Percentiles rank a stretch among this genome's conserved stretches.
Evolutionary conservation across 2,797 vertebrate genomes (phyloP).

Genomic region (Sebastolobus alascanus): DNA sequence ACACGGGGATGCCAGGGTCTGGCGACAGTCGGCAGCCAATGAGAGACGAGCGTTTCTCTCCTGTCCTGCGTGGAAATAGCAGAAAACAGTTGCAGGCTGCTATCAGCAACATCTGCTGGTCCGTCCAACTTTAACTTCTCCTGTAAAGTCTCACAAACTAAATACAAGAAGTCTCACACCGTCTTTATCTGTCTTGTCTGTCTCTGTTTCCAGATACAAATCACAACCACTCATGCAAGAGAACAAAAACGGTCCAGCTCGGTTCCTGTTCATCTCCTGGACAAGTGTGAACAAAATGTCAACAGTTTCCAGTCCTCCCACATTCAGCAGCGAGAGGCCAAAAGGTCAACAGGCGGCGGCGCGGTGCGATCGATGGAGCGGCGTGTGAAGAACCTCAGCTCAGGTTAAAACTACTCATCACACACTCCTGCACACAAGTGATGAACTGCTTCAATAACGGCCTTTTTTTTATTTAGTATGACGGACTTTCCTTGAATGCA

Average conservation of each 20-base stretch:
- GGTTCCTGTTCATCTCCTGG: conserved; percentile 75
- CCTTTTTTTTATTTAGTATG: conserved; percentile 7
- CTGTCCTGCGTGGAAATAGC: conserved; percentile 54
- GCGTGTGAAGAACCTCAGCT: conserved; percentile 32
- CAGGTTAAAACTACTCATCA: conserved; percentile 10
- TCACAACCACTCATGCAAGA: conserved; percentile 66
- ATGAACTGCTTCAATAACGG: not conserved
- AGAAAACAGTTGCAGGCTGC: conserved; percentile 54
- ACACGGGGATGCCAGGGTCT: conserved; percentile 62
- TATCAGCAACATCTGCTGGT: conserved; percentile 69
- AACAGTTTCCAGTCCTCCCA: conserved; percentile 67
- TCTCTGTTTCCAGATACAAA: conserved; percentile 63
- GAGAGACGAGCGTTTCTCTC: conserved; percentile 48
- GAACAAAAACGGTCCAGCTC: conserved; percentile 34
- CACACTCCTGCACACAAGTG: not conserved
- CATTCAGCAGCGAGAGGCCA: conserved; percentile 55
- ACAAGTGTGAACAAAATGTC: conserved; percentile 72
- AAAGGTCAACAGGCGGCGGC: conserved; percentile 56
- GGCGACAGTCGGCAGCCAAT: conserved; percentile 67
- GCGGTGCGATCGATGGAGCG: conserved; percentile 51
- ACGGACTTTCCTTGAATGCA: not conserved
- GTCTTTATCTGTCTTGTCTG: conserved; percentile 57
- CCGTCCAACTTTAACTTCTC: conserved; percentile 22
- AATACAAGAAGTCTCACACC: conserved; percentile 19
- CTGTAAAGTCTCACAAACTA: conserved; percentile 29